Evolutionary conservation across 2,888 invertebrate genomes (phyloP).

Genomic region (Sphaeridia pumilis): DNA sequence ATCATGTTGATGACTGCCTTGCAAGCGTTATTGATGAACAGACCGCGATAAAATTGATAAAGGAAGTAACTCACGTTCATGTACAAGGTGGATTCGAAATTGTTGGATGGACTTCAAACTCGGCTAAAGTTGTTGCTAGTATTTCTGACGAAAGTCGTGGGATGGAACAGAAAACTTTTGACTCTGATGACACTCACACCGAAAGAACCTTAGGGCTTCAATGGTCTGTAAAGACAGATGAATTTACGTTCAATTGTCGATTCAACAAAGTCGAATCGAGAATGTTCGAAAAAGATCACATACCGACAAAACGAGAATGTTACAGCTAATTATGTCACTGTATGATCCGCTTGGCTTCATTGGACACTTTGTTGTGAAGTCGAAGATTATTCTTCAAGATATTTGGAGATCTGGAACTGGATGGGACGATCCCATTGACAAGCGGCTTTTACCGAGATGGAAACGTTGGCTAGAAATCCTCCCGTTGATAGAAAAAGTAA

Average conservation of each 20-base stretch:
- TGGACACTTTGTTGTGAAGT: constrained; percentile 28
- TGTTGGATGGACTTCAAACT: constrained; percentile 1
- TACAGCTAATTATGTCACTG: constrained; percentile 30
- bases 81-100: background rate
- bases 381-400: constrained; percentile 36
- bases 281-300: background rate
- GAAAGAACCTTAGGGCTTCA: constrained; percentile 5
- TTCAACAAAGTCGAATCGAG: background rate
- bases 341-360: constrained; percentile 38
- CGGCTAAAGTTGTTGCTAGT: background rate
- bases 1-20: constrained; percentile 12
- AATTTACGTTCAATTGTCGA: constrained; percentile 3
- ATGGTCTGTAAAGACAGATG: constrained; percentile 2
- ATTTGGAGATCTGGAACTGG: constrained; percentile 34
- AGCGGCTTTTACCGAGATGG: constrained; percentile 6
- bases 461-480: constrained; percentile 17
- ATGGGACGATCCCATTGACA: constrained; percentile 34
- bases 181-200: background rate
- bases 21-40: background rate
- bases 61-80: background rate
- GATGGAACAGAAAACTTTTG: background rate
- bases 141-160: background rate
- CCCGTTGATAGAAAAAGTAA: background rate
- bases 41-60: background rate
- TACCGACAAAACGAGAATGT: constrained; percentile 35